Base-by-base conservation (phyloP, 2,797 vertebrate species). In the Paramormyrops hopkinsi region DNA sequence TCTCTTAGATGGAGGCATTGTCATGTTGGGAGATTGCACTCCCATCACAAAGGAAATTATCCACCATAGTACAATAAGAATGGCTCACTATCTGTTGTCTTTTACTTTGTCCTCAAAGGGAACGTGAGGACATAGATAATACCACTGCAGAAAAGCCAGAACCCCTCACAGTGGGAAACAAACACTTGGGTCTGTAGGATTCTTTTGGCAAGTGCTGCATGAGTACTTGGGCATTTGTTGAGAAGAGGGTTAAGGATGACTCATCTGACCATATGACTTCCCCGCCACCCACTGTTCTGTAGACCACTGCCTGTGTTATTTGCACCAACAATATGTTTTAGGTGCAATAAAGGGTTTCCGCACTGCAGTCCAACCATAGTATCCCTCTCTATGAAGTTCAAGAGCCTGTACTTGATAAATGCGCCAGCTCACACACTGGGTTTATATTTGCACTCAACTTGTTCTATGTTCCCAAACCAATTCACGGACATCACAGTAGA, bases 191-290 rank as follows among this genome's bases (percentile, higher is more conserved):
- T n/a, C 41, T 82, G 41, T 82, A 82, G 76, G 76, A 44, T 82
- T 44, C 41, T 46, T 82, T 82, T 82, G 76, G 41, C 76, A 82
- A 82, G 76, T 82, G 76, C 41, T 82, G 37, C 19, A 82, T 19
- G 37, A 41, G 76, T 82, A 82, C 76, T 82, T 82, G 76, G 44
- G 76, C 41, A 46, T 82, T 82, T 44, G 76, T 46, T 46, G 76
- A 82, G 76, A 46, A 82, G 37, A 82, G 37, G 41, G 76, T 82
- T 44, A 82, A 82, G 76, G 41, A 82, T 82, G 76, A 82, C 76
- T 82, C 76, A 82, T 82, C 76, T 82, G 76, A 82, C 76, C 76
- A 82, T 82, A 82, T 82, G 76, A 82, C 76, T 82, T 82, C 41
- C 41, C 19, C 6, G 14, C 76, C 76, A 44, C 76, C 76, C 37